Conservation (phyloP, 2,797 vertebrate species). For the Rhinichthys osculus region DNA sequence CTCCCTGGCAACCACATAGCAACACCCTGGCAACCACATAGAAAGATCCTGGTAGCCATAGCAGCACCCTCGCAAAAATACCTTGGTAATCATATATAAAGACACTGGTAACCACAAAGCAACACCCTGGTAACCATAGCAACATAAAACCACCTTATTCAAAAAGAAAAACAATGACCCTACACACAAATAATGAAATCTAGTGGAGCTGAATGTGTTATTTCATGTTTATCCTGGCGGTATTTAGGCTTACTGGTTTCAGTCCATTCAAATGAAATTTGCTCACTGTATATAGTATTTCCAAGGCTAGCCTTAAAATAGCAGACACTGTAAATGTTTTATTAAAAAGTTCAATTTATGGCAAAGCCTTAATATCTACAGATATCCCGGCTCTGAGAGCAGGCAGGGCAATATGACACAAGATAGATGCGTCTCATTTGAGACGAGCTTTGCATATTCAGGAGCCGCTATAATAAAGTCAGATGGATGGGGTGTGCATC, state of each 20-base stretch:
- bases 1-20: no score
- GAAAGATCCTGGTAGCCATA: neutral
- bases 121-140: neutral
- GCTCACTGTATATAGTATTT: constrained; percentile 28
- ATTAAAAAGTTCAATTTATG: constrained; percentile 39
- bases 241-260: constrained; percentile 1
- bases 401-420: constrained; percentile 57
- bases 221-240: neutral
- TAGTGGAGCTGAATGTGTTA: neutral
- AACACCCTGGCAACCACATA: neutral
- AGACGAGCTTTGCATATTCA: constrained; percentile 62
- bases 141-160: neutral
- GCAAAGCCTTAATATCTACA: constrained; percentile 53
- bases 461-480: constrained; percentile 60
- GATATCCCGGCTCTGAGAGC: constrained; percentile 58
- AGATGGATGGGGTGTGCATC: constrained; percentile 58
- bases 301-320: constrained; percentile 31
- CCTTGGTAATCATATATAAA: neutral
- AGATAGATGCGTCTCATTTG: constrained; percentile 66
- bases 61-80: neutral
- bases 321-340: constrained; percentile 36
- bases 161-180: neutral
- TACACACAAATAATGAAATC: neutral
- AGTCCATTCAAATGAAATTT: neutral
- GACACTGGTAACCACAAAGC: neutral